Evolutionary conservation across 2,888 invertebrate species (phyloP), one percentile per base, ranked within the genome.

Genomic region (Hirudinaria manillensis): DNA sequence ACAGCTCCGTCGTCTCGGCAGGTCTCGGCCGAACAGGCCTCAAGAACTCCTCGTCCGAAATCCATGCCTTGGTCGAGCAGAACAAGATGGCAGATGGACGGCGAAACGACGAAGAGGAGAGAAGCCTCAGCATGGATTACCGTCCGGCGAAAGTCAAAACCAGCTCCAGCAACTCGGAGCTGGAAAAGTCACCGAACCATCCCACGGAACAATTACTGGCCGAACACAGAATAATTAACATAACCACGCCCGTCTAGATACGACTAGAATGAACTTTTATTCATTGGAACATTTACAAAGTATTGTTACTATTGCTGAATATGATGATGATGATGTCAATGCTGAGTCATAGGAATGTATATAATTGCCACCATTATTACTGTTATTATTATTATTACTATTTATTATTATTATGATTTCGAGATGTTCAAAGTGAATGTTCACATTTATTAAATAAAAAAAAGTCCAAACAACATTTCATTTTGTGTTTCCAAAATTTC

Each of bases 161-260:
- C 24, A 27, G 61, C 61, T 61, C 61, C 61, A 61, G 61, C 61
- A 61, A 61, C 61, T 61, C 61, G n/a, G 68, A 68, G 29, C 68
- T 34, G 32, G 32, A 68, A 10, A 68, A 68, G 32, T 68, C 68
- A 19, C 32, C 68, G 0, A 24, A 13, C 61, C 36, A 34, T 29
- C 68, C 29, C 6, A 68, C 32, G 2, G 68, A 68, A 68, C 68
- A n/a, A n/a, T 68, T 68, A 34, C 61, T 61, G 21, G n/a, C 36
- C n/a, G 68, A 68, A 34, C 68, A 68, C 68, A 68, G 36, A 68
- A 68, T 68, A n/a, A 7, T 65, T 16, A 73, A 73, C 73, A 73
- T 56, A 27, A 73, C 56, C 3, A 73, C 73, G 19, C 73, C 73
- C 0, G 73, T 73, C 32, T 73, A 61, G 61, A 65, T 3, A 16